Conservation (phyloP, 2,888 invertebrate genomes). For the Mythimna vitellina region DNA sequence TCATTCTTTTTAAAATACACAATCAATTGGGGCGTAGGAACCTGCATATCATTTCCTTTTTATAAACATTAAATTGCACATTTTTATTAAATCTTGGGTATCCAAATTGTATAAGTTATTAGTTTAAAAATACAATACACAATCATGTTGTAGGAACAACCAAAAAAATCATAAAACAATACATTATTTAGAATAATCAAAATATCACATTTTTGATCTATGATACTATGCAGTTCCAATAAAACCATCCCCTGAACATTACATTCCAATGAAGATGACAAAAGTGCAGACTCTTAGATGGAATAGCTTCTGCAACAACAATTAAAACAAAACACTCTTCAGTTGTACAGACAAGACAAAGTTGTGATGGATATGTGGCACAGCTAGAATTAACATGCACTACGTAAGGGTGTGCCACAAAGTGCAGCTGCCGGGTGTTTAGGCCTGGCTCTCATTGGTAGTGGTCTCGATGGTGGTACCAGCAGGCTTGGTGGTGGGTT, state of each 20-base stretch:
- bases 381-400: constrained; percentile 83
- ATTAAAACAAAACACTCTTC: constrained; percentile 81
- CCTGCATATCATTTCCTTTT: constrained; percentile 78
- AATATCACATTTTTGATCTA: constrained; percentile 89
- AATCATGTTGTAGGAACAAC: constrained; percentile 68
- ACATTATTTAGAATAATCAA: constrained; percentile 81
- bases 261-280: constrained; percentile 68
- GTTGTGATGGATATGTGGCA: constrained; percentile 77
- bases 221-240: constrained; percentile 86
- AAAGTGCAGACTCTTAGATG: constrained; percentile 72
- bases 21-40: constrained; percentile 83
- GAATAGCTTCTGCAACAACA: constrained; percentile 76
- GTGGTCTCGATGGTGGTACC: constrained; percentile 86
- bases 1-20: constrained; percentile 55
- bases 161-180: constrained; percentile 73
- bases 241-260: constrained; percentile 72
- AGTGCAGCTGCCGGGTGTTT: constrained; percentile 69
- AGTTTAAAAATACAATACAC: constrained; percentile 67
- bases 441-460: constrained; percentile 89
- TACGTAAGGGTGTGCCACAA: constrained; percentile 80
- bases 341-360: constrained; percentile 81
- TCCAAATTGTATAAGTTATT: constrained; percentile 59
- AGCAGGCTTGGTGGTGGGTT: constrained; percentile 79
- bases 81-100: constrained; percentile 44
- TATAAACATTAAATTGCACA: constrained; percentile 57